phyloP scores from a whole-genome alignment of 2,113 vertebrate genomes.

The Lota lota region DNA sequence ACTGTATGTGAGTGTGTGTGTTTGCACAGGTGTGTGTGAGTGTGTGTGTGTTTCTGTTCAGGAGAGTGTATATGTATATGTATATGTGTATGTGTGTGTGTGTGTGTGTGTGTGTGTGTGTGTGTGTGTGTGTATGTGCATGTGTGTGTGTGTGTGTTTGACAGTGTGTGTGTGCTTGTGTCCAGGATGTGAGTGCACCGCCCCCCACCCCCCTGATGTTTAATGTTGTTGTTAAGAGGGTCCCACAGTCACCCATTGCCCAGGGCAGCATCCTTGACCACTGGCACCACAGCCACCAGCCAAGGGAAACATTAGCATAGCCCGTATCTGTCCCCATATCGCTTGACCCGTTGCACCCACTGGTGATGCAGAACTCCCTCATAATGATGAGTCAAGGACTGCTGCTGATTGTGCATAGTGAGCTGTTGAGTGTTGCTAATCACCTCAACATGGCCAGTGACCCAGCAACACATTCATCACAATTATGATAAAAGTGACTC shows the following conservation, averaged over 20 bases:
- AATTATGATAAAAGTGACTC: slow-evolving; percentile 63
- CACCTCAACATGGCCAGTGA: slow-evolving; percentile 55
- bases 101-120: background rate
- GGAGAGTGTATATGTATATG: no score
- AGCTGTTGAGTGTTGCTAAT: slow-evolving; percentile 42
- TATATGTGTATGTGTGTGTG: background rate
- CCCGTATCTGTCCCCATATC: slow-evolving; percentile 49
- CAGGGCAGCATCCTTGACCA: slow-evolving; percentile 41
- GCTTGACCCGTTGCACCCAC: slow-evolving; percentile 43
- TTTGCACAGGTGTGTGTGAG: no score
- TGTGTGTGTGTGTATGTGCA: background rate
- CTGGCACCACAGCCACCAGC: slow-evolving; percentile 33
- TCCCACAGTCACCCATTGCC: slow-evolving; percentile 41
- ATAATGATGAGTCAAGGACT: slow-evolving; percentile 62
- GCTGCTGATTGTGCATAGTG: slow-evolving; percentile 55
- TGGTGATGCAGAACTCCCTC: slow-evolving; percentile 23
- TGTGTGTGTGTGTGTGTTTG: background rate
- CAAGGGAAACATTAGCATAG: slow-evolving; percentile 61
- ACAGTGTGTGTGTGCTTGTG: background rate
- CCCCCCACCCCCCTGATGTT: slow-evolving; percentile 19
- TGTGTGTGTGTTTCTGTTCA: no score
- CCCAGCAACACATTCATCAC: slow-evolving; percentile 58
- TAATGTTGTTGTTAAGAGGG: slow-evolving; percentile 34
- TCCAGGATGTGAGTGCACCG: slow-evolving; percentile 10
- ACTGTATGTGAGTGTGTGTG: background rate